Evolutionary conservation across 2,888 invertebrate genomes (phyloP).

Genomic region (Drosophila percnosoma): DNA sequence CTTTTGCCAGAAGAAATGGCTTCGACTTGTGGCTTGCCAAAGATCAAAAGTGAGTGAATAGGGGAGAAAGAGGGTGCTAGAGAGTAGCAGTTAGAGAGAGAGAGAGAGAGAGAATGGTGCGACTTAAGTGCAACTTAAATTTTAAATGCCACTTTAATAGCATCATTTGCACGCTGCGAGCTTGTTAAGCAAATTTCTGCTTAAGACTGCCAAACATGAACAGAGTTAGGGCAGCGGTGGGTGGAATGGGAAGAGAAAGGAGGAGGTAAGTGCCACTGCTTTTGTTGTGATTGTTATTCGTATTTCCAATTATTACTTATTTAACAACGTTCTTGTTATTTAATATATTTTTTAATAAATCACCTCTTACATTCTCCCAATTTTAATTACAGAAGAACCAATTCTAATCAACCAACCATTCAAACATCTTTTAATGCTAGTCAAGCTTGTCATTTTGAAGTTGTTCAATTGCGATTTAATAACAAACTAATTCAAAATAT

Average conservation of each 20-base stretch:
- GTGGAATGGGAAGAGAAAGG: not conserved
- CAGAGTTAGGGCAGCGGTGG: not conserved
- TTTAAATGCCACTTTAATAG: conserved; percentile 83
- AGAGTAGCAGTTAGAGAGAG: not conserved
- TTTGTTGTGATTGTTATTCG: conserved; percentile 16
- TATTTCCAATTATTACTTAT: not conserved
- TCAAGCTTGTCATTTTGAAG: not conserved
- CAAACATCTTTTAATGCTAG: not conserved
- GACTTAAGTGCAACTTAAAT: conserved; percentile 77
- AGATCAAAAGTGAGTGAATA: conserved; percentile 53
- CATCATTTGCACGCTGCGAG: conserved; percentile 82
- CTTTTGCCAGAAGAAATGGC: conserved; percentile 53
- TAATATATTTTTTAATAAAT: not conserved
- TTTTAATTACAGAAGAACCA: not conserved
- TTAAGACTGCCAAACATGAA: conserved; percentile 22
- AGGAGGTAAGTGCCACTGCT: not conserved
- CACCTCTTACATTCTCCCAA: not conserved
- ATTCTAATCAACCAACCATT: not conserved
- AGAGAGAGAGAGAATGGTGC: conserved; percentile 50
- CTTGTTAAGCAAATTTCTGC: conserved; percentile 64
- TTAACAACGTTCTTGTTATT: not conserved
- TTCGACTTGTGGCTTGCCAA: conserved; percentile 49
- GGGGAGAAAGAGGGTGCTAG: conserved; percentile 5
- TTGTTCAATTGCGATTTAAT: not conserved
- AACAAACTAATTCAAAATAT: not conserved